These are phyloP conservation scores for Pseudococcus jackbeardsleyi DNA, from an alignment of 2,888 invertebrate species.

Conservation along the genomic window DNA sequence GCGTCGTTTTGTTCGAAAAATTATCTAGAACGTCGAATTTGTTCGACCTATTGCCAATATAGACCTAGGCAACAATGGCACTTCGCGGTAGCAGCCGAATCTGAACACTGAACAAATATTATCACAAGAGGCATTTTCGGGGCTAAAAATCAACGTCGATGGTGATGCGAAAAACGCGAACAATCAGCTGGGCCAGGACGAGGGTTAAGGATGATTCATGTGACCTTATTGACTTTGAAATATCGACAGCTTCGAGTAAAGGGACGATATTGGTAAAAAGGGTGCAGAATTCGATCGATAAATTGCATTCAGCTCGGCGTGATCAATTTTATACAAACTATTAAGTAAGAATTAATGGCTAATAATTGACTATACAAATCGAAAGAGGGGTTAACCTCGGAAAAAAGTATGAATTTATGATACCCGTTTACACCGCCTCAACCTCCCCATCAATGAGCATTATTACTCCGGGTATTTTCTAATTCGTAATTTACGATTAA, in stretches of 20 bases:
- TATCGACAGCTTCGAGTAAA: slow-evolving; percentile 3
- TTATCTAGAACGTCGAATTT: too few relatives aligned
- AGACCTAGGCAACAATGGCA: not conserved
- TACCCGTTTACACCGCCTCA: not conserved
- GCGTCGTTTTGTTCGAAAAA: not conserved
- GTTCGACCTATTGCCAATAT: not conserved
- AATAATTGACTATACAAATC: slow-evolving; percentile 55
- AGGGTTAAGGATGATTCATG: slow-evolving; percentile 35
- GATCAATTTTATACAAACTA: slow-evolving; percentile 43
- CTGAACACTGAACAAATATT: slow-evolving; percentile 35
- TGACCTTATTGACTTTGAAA: slow-evolving; percentile 44
- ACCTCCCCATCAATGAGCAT: not conserved
- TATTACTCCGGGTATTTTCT: not conserved
- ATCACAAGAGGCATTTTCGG: slow-evolving; percentile 16
- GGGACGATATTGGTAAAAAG: slow-evolving; percentile 39
- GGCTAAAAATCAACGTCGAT: not conserved
- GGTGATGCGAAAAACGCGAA: not conserved
- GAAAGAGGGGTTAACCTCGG: not conserved
- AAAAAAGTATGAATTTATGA: slow-evolving; percentile 5
- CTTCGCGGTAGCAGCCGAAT: not conserved
- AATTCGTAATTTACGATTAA: slow-evolving; percentile 11
- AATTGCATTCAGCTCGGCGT: slow-evolving; percentile 1
- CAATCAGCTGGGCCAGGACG: not conserved
- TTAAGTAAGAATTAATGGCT: slow-evolving; percentile 49
- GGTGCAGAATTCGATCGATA: slow-evolving; percentile 38